Evolutionary conservation across 1,140 invertebrate genomes (phyloP), one percentile per base, ranked within the genome.

Genomic region (Drosophila takahashii): DNA sequence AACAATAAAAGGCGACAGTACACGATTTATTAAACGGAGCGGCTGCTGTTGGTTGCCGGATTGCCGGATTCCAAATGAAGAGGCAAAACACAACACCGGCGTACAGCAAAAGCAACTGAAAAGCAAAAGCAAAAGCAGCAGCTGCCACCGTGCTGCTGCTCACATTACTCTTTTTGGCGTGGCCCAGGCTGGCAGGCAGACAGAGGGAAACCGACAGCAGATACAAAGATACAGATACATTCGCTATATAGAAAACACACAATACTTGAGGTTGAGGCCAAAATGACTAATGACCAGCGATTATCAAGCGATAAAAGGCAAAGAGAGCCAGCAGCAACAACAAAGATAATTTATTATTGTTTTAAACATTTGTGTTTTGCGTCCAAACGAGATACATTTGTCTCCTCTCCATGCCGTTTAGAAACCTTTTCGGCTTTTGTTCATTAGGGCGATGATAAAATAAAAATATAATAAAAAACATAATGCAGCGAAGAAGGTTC

Each of bases 281-380:
- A 90, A 90, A 90, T 90, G 87, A 90, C 87, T 90, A 90, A 90
- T 90, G 87, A 84, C 87, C 87, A 84, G 74, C 89, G 87, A 90
- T 90, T 90, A 90, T 90, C 87, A 84, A 85, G 74, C 87, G 87
- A 90, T 90, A 90, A 90, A 90, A 90, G 81, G 79, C 83, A 86
- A 77, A 67, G 73, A 86, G 75, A 75, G 62, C 62, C 56, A 72
- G 15, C 57, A 56, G 4, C 59, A 74, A 37, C 75, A 86, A 39
- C 60, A 67, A 42, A 84, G 53, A 87, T 90, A 90, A 90, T 90
- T 90, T 90, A 90, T 90, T 90, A 90, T 86, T 90, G 83, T 84
- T 90, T 90, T 90, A 86, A 90, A 87, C 76, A 86, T 81, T 89
- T 84, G 85, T 89, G 84, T 90, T 87, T 87, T 77, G 85, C 80